phyloP scores from a whole-genome alignment of 1,140 invertebrate genomes.

The Stegodyphus dumicola region DNA sequence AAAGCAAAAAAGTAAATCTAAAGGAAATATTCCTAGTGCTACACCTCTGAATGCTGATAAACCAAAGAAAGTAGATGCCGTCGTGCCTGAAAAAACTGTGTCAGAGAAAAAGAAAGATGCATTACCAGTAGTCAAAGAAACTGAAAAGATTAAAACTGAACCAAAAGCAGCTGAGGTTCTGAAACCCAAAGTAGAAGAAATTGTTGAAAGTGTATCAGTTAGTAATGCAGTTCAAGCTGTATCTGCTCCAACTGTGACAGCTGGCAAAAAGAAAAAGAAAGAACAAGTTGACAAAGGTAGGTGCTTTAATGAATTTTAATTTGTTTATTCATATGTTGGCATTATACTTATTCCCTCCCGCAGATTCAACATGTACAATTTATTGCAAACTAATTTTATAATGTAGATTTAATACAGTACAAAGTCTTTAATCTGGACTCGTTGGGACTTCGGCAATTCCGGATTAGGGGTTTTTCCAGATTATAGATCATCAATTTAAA shows the following conservation, averaged over 20 bases:
- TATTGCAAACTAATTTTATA: too few species aligned
- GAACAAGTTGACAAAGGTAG: constrained; percentile 51
- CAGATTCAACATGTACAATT: too few species aligned
- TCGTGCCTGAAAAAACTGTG: neutral
- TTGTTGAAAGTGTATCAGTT: neutral
- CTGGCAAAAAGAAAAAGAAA: constrained; percentile 49
- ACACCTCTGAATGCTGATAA: neutral
- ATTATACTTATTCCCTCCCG: too few species aligned
- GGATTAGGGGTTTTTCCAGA: too few species aligned
- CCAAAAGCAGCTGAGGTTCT: neutral
- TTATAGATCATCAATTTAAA: too few species aligned
- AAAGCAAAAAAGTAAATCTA: constrained; percentile 38
- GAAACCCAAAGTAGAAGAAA: neutral
- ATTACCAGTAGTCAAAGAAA: neutral
- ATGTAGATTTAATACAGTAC: too few species aligned
- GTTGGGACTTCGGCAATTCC: too few species aligned
- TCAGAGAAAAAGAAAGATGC: constrained; percentile 22
- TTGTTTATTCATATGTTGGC: too few species aligned
- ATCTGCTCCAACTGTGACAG: neutral
- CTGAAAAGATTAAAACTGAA: constrained; percentile 3
- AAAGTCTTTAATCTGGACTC: too few species aligned
- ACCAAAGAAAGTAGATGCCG: constrained; percentile 21
- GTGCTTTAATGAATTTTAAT: neutral
- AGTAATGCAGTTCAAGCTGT: neutral
- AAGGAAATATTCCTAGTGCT: neutral